These are phyloP conservation scores for Lingula anatina DNA, from an alignment of 2,888 invertebrate species.

Conservation along the genomic window DNA sequence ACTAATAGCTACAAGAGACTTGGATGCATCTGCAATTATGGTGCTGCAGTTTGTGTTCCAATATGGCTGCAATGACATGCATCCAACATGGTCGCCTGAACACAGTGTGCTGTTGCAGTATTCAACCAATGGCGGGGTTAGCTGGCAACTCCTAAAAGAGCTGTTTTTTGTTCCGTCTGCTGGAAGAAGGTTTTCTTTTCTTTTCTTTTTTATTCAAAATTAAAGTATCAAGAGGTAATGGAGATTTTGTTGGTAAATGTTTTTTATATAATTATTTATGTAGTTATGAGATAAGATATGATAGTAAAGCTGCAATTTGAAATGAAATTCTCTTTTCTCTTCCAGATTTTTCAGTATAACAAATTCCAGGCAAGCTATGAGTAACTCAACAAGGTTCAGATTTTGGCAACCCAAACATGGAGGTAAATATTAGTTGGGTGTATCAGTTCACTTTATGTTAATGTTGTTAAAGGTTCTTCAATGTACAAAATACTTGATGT, in stretches of 20 bases:
- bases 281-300: too few relatives aligned
- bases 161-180: slow-evolving; percentile 36
- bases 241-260: too few relatives aligned
- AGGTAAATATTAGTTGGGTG: slow-evolving; percentile 32
- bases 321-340: too few relatives aligned
- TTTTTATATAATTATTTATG: too few relatives aligned
- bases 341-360: slow-evolving; percentile 41
- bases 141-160: slow-evolving; percentile 51
- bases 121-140: slow-evolving; percentile 52
- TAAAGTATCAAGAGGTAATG: too few relatives aligned
- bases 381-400: slow-evolving; percentile 50
- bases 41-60: slow-evolving; percentile 49
- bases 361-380: slow-evolving; percentile 35
- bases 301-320: too few relatives aligned
- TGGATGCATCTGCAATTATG: slow-evolving; percentile 50
- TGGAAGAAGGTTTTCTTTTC: too few relatives aligned
- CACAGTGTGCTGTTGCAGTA: slow-evolving; percentile 51
- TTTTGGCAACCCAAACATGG: slow-evolving; percentile 52
- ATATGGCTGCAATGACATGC: slow-evolving; percentile 41
- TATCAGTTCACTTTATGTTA: too few relatives aligned
- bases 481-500: too few relatives aligned
- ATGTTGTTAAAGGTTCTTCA: too few relatives aligned
- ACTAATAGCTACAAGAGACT: slow-evolving; percentile 46
- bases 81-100: slow-evolving; percentile 39
- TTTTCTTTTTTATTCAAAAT: too few relatives aligned